These are phyloP conservation scores for Andricus grossulariae DNA, from an alignment of 1,140 invertebrate genomes.

Conservation along the genomic window DNA sequence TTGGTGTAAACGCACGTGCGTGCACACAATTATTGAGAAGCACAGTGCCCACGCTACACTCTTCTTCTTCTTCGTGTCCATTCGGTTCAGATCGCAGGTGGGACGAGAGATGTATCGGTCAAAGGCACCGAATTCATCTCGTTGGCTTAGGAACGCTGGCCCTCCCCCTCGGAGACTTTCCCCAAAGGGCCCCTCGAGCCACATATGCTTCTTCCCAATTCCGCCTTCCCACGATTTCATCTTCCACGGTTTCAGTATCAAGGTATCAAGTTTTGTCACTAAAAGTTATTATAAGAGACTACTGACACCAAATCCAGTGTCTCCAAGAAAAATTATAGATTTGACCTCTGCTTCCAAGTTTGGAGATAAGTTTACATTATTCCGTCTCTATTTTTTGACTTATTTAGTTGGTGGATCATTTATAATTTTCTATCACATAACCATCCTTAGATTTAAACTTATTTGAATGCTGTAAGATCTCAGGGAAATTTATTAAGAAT, in stretches of 20 bases:
- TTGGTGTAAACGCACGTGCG: constrained; percentile 32
- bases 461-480: too few relatives aligned
- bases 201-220: constrained; percentile 29
- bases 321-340: constrained; percentile 4
- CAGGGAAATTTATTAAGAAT: too few relatives aligned
- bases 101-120: constrained; percentile 36
- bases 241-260: background rate
- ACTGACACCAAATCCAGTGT: background rate
- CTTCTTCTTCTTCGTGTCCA: constrained; percentile 1
- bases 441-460: too few relatives aligned
- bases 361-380: constrained; percentile 2
- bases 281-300: background rate
- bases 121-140: constrained; percentile 43
- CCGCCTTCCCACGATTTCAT: constrained; percentile 22
- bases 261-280: constrained; percentile 15
- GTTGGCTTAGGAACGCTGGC: constrained; percentile 31
- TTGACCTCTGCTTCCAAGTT: background rate
- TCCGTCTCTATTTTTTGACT: background rate
- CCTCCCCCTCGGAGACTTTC: background rate
- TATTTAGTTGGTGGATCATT: too few relatives aligned
- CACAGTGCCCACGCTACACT: background rate
- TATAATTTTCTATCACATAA: too few relatives aligned
- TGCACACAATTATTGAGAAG: constrained; percentile 18
- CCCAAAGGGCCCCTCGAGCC: constrained; percentile 38
- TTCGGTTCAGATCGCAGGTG: background rate